Evolutionary conservation across 2,797 vertebrate genomes (phyloP).

Genomic region (Leptodactylus fallax): DNA sequence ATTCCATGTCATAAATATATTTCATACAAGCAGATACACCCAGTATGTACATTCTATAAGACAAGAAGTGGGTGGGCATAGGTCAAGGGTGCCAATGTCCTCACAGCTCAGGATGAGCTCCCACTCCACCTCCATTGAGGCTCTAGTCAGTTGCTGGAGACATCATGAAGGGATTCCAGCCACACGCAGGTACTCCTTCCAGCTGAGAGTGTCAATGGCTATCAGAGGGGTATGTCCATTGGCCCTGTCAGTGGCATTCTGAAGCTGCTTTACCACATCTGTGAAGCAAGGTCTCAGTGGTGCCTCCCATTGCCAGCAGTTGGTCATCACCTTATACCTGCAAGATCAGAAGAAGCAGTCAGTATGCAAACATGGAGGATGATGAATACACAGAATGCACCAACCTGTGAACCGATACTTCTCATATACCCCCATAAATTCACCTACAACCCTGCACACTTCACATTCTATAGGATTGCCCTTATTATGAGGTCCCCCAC

Average conservation of each 20-base stretch:
- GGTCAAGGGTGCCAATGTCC: neutral
- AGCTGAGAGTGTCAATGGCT: conserved; percentile 65
- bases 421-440: too few species aligned
- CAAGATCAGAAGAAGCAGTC: neutral
- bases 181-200: conserved; percentile 69
- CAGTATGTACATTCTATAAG: neutral
- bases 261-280: conserved; percentile 73
- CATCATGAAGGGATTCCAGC: conserved; percentile 66
- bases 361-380: neutral
- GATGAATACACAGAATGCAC: neutral
- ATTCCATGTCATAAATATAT: neutral
- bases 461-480: too few species aligned
- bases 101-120: neutral
- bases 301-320: conserved; percentile 79
- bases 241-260: conserved; percentile 68
- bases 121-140: neutral
- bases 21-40: neutral
- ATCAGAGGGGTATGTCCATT: conserved; percentile 63
- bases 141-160: neutral
- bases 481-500: too few species aligned
- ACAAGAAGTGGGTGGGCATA: neutral
- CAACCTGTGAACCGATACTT: neutral
- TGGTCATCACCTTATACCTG: conserved; percentile 79
- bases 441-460: too few species aligned
- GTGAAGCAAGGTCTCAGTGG: conserved; percentile 75